Evolutionary conservation across 1,140 invertebrate genomes (phyloP).

Genomic region (Drosophila funebris): DNA sequence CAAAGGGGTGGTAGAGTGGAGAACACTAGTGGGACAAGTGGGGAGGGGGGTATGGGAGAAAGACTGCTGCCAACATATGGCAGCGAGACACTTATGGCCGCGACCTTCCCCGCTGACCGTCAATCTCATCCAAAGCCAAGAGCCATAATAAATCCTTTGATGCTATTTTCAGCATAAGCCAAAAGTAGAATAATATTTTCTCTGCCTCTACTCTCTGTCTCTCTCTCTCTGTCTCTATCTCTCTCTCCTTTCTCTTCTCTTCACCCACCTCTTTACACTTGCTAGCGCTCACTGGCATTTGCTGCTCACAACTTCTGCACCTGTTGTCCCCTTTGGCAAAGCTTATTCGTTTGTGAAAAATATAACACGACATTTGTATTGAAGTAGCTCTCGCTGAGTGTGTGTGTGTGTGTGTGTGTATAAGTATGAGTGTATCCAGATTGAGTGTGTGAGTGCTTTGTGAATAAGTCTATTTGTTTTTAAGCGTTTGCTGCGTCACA

Average conservation of each 20-base stretch:
- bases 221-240: too few relatives aligned
- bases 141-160: constrained; percentile 76
- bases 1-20: neutral
- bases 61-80: constrained; percentile 30
- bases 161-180: constrained; percentile 76
- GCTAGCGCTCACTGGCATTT: too few relatives aligned
- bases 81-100: constrained; percentile 20
- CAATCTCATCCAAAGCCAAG: constrained; percentile 37
- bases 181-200: constrained; percentile 78
- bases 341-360: constrained; percentile 73
- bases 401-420: neutral
- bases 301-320: constrained; percentile 34
- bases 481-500: constrained; percentile 31
- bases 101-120: neutral
- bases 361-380: constrained; percentile 55
- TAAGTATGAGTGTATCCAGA: neutral
- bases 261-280: constrained; percentile 7
- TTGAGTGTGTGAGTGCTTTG: neutral
- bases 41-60: neutral
- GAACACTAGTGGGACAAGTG: neutral
- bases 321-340: constrained; percentile 41
- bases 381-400: constrained; percentile 1
- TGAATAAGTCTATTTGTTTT: constrained; percentile 8
- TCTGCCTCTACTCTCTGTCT: constrained; percentile 4
- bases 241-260: neutral